Evolutionary conservation across 30 jellyfish, hydroid and myxozoan genomes (phyloP).

Genomic region (Cassiopea andromeda): DNA sequence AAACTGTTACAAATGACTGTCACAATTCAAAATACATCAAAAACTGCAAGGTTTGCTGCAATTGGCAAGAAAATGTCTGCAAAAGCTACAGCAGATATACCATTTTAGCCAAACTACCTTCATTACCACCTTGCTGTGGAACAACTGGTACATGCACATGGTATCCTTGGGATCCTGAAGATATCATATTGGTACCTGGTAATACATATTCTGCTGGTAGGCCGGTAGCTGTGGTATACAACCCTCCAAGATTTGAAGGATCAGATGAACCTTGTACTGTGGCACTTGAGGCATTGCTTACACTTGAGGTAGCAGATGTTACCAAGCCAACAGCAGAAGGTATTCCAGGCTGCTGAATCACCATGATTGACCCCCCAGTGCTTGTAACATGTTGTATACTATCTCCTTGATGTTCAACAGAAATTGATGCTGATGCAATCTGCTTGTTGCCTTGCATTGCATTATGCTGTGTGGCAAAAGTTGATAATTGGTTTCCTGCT

Average conservation of each 20-base stretch:
- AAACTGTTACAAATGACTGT: too few species aligned
- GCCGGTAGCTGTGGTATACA: conserved; percentile 81
- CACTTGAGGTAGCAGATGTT: conserved; percentile 44
- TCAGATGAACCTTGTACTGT: conserved; percentile 56
- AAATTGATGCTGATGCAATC: conserved; percentile 9
- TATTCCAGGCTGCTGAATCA: conserved; percentile 64
- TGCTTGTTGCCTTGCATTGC: conserved; percentile 22
- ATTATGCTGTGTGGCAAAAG: conserved; percentile 60
- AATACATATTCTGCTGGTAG: conserved; percentile 82
- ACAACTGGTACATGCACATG: conserved; percentile 87
- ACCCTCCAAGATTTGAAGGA: conserved; percentile 56
- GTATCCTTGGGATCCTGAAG: conserved; percentile 58
- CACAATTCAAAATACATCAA: too few species aligned
- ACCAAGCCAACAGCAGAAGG: conserved; percentile 75
- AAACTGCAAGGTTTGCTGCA: too few species aligned
- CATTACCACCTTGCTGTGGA: conserved; percentile 69
- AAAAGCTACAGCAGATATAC: not conserved
- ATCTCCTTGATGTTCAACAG: conserved; percentile 30
- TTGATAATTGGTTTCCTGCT: conserved; percentile 56
- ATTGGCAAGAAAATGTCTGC: too few species aligned
- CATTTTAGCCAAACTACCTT: conserved; percentile 30
- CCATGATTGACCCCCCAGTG: conserved; percentile 75
- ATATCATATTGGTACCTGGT: conserved; percentile 72
- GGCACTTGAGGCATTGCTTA: conserved; percentile 45
- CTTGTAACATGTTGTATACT: conserved; percentile 52